A percentile compares a stretch with the other conserved stretches of the same genome.
Evolutionary conservation across 2,888 invertebrate genomes (phyloP).

Genomic region (Tipula confusa): DNA sequence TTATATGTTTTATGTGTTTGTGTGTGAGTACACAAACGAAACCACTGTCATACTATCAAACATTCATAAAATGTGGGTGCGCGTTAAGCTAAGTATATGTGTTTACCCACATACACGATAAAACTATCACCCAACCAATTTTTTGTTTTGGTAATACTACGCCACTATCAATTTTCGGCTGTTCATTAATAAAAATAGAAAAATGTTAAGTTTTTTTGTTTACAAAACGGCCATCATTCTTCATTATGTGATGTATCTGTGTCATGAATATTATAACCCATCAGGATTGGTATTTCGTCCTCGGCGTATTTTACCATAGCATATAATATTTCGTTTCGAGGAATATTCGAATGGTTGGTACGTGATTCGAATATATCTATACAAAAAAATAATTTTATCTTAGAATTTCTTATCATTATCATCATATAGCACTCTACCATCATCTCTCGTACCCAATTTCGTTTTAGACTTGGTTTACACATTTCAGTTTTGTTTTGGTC

Average conservation of each 20-base stretch:
- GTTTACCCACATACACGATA: neutral
- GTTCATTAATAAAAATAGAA: neutral
- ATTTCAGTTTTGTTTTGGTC: too few species aligned
- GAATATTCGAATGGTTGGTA: neutral
- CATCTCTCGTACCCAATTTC: neutral
- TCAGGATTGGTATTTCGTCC: neutral
- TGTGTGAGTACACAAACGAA: too few species aligned
- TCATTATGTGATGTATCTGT: neutral
- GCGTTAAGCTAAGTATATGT: neutral
- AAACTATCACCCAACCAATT: neutral
- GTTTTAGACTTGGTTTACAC: neutral
- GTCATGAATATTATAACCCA: neutral
- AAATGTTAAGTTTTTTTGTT: too few species aligned
- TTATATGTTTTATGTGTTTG: neutral
- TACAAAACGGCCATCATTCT: neutral
- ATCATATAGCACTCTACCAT: neutral
- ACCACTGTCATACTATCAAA: neutral
- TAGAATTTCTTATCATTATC: neutral
- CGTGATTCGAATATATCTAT: neutral
- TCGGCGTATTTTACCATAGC: neutral
- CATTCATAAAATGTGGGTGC: neutral
- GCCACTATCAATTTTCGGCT: neutral
- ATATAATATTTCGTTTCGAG: neutral
- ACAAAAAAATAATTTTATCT: too few species aligned
- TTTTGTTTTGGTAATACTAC: neutral